phyloP scores from a whole-genome alignment of 2,888 invertebrate species.

The Cataglyphis albicans region DNA sequence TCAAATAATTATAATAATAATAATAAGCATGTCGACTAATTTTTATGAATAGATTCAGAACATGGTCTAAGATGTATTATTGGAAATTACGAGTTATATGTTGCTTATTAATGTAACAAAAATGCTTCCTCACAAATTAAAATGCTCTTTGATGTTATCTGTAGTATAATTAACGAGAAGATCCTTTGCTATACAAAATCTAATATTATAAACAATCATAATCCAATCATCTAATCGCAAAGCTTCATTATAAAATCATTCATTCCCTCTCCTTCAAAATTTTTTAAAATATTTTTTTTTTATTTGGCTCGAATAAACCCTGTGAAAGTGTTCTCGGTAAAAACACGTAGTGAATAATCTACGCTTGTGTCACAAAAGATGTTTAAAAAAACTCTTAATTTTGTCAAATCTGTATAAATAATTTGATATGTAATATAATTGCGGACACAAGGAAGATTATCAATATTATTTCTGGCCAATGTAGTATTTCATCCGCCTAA shows the following conservation, averaged over 20 bases:
- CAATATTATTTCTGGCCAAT: constrained; percentile 16
- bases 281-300: not conserved
- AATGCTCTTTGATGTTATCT: constrained; percentile 28
- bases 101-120: constrained; percentile 18
- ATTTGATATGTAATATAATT: constrained; percentile 62
- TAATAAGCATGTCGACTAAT: not conserved
- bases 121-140: constrained; percentile 30
- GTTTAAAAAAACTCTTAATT: not conserved
- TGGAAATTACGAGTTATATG: constrained; percentile 14
- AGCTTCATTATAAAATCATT: constrained; percentile 27
- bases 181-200: constrained; percentile 16
- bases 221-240: constrained; percentile 8
- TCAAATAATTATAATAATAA: not conserved
- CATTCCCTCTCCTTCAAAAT: not conserved
- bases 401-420: constrained; percentile 44
- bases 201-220: constrained; percentile 25
- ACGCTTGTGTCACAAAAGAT: constrained; percentile 8
- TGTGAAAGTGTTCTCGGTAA: constrained; percentile 15
- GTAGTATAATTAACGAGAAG: constrained; percentile 16
- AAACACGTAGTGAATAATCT: constrained; percentile 17
- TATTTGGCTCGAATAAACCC: constrained; percentile 4
- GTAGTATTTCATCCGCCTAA: not conserved
- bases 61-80: constrained; percentile 8
- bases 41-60: not conserved
- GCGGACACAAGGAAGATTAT: constrained; percentile 32